Evolutionary conservation across 2,888 invertebrate genomes (phyloP).

Genomic region (Pristionchus japonicus): DNA sequence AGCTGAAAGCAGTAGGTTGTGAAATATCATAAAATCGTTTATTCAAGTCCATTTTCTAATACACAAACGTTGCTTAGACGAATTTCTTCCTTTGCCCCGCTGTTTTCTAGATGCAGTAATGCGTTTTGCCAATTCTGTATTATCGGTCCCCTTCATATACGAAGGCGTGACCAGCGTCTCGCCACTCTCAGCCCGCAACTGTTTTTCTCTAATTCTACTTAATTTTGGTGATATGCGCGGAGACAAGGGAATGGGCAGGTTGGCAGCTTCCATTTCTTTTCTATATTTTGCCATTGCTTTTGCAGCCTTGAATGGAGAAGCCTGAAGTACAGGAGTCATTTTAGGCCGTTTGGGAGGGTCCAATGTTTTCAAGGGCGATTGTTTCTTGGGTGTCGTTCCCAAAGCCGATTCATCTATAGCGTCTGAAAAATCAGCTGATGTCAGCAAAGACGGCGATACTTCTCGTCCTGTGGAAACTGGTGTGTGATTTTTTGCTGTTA

Average conservation of each 20-base stretch:
- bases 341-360: not conserved
- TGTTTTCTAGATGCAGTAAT: no score
- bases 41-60: not conserved
- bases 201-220: not conserved
- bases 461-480: not conserved
- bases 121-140: no score
- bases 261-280: not conserved
- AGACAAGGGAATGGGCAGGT: not conserved
- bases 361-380: no score
- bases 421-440: not conserved
- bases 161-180: not conserved
- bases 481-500: no score
- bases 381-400: no score
- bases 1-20: not conserved
- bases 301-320: not conserved
- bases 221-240: not conserved
- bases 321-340: not conserved
- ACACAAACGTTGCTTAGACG: not conserved
- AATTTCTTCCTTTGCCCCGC: not conserved
- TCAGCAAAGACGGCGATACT: not conserved
- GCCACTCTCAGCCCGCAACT: not conserved
- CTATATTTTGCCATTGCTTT: not conserved
- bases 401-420: no score
- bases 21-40: not conserved
- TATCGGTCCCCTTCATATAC: not conserved